Evolutionary conservation across 2,888 invertebrate species (phyloP), one percentile per base, ranked within the genome.

Genomic region (Agrochola lychnidis): DNA sequence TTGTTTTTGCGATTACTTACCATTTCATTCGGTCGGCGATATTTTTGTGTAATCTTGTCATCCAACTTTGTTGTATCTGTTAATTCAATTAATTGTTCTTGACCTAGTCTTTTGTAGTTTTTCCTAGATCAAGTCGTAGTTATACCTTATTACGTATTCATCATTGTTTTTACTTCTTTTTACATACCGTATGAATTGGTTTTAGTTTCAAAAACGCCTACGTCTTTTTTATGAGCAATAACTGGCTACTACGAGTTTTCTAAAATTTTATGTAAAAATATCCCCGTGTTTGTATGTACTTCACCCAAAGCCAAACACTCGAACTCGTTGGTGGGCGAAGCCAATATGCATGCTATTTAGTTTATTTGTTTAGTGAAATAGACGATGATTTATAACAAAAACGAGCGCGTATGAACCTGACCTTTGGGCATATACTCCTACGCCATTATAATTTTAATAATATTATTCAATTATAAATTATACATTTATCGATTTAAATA

Each of bases 71-170:
- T 61, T 45, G 63, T 63, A 63, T 56, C 56, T 25, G 30, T 79
- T 42, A 19, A 19, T 56, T 72, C 19, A 57, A 51, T 72, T 48
- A 12, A 7, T 57, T 57, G 30, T 51, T 16, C 73, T 78, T 73
- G 80, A 80, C 48, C 80, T 36, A 40, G 19, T 80, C 56, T 63
- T 79, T 78, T 48, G 53, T 63, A 56, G 16, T 57, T 42, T 77
- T 78, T 51, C 42, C 42, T 72, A 63, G 19, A 57, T 57, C 19
- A 80, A 48, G 48, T 70, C 30, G n/a, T 42, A 48, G n/a, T 56
- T 10, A 45, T 25, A 53, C 36, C 9, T 45, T 56, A 56, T 61
- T 72, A 70, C 9, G 7, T 7, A 77, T 77, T 71, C 80, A 42
- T 63, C 80, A 80, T 78, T 78, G 80, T 71, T 64, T n/a, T 45